These are phyloP conservation scores for Crypturellus tataupa DNA, from an alignment of 2,797 vertebrate genomes.

Conservation along the genomic window DNA sequence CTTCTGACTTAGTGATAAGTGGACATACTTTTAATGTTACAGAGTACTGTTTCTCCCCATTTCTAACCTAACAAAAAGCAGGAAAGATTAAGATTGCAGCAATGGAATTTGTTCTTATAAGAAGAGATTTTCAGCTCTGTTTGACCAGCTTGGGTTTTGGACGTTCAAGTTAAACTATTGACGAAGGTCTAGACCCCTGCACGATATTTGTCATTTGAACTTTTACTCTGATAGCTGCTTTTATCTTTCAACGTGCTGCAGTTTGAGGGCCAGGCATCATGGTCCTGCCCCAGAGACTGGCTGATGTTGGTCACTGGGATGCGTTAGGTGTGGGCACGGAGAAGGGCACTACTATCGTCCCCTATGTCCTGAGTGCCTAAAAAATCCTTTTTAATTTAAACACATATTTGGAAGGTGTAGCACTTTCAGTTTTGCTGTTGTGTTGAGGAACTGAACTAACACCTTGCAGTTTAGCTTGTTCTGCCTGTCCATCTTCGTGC, in stretches of 20 bases:
- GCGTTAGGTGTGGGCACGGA: neutral
- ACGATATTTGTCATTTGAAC: fast-evolving
- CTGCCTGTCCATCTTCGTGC: slow-evolving; percentile 35
- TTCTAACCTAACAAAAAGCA: neutral
- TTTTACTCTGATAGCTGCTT: neutral
- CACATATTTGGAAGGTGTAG: neutral
- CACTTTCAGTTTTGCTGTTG: slow-evolving; percentile 13
- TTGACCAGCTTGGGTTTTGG: neutral
- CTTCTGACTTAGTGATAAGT: neutral
- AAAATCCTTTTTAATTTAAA: neutral
- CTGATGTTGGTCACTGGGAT: neutral
- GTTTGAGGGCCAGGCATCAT: neutral
- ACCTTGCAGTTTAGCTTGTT: slow-evolving; percentile 41
- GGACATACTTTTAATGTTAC: neutral
- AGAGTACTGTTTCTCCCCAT: neutral
- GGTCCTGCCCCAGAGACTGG: neutral
- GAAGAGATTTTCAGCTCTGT: neutral
- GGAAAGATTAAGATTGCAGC: neutral
- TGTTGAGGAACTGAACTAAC: slow-evolving; percentile 40
- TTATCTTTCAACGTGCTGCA: neutral
- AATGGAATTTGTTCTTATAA: neutral
- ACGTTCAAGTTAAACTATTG: neutral
- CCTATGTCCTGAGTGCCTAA: neutral
- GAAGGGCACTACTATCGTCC: neutral
- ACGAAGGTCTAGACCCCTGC: neutral